These are phyloP conservation scores for Drosophila testacea DNA, from an alignment of 2,888 invertebrate genomes.

Conservation along the genomic window DNA sequence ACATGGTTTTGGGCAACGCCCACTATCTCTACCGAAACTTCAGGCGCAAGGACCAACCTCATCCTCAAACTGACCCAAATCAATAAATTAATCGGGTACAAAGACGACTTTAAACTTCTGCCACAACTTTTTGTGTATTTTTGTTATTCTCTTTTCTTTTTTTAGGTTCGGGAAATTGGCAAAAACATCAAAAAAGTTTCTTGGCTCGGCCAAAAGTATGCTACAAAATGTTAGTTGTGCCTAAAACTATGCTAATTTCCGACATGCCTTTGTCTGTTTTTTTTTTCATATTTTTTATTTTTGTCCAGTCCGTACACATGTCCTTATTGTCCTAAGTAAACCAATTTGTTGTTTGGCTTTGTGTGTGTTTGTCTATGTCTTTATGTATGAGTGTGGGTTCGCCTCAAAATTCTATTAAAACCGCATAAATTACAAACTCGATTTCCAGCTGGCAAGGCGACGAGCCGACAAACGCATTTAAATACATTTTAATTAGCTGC, in stretches of 20 bases:
- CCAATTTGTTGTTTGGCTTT: constrained; percentile 46
- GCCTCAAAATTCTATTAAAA: constrained; percentile 61
- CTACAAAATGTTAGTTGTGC: constrained; percentile 33
- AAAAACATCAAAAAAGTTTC: constrained; percentile 71
- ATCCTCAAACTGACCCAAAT: constrained; percentile 43
- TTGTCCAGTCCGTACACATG: constrained; percentile 20
- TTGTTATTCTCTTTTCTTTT: not conserved
- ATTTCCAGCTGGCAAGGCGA: constrained; percentile 32
- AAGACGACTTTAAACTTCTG: constrained; percentile 45
- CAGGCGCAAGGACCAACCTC: not conserved
- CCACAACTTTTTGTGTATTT: constrained; percentile 14
- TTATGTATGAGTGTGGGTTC: constrained; percentile 6
- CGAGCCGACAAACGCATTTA: constrained; percentile 55
- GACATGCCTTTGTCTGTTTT: constrained; percentile 35
- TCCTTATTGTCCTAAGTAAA: constrained; percentile 41
- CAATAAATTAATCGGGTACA: constrained; percentile 66
- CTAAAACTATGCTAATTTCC: constrained; percentile 77
- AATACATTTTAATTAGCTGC: constrained; percentile 78
- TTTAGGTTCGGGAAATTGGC: constrained; percentile 66
- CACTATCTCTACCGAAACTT: constrained; percentile 22
- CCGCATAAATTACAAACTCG: constrained; percentile 62
- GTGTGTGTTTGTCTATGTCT: constrained; percentile 10
- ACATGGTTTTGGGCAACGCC: constrained; percentile 31
- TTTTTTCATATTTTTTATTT: not conserved
- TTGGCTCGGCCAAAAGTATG: constrained; percentile 43